These are phyloP conservation scores for Polyploca ridens DNA, from an alignment of 2,888 invertebrate species.

Conservation along the genomic window DNA sequence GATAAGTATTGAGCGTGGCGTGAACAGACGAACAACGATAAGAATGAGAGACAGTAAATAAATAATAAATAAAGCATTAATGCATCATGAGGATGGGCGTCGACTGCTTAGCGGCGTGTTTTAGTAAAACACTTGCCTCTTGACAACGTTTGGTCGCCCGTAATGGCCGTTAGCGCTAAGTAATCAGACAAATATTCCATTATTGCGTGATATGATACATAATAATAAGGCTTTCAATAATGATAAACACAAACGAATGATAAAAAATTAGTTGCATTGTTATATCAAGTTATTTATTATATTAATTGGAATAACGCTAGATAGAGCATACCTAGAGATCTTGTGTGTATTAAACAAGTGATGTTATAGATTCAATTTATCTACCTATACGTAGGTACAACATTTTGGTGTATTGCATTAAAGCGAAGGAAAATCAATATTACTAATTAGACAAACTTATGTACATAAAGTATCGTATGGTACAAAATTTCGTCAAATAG, in stretches of 20 bases:
- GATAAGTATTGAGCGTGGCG: slow-evolving; percentile 53
- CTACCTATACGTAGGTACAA: slow-evolving; percentile 20
- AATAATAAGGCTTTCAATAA: background rate
- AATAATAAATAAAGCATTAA: slow-evolving; percentile 82
- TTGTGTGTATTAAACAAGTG: background rate
- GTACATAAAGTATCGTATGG: slow-evolving; percentile 45
- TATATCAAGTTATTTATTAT: background rate
- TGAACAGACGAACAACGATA: slow-evolving; percentile 62
- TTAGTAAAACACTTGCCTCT: slow-evolving; percentile 86
- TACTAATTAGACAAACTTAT: slow-evolving; percentile 40
- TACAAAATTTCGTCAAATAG: slow-evolving; percentile 29
- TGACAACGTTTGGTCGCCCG: slow-evolving; percentile 82
- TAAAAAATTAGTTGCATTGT: background rate
- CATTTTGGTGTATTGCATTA: slow-evolving; percentile 30
- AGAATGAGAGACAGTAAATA: slow-evolving; percentile 73
- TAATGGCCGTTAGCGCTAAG: slow-evolving; percentile 84
- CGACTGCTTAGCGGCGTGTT: slow-evolving; percentile 77
- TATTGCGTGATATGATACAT: slow-evolving; percentile 46
- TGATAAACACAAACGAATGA: background rate
- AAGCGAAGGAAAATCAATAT: slow-evolving; percentile 39
- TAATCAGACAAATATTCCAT: slow-evolving; percentile 74
- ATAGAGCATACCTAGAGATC: background rate
- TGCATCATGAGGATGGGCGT: slow-evolving; percentile 82
- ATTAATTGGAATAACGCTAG: background rate
- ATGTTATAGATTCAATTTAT: slow-evolving; percentile 21